A percentile compares a stretch with the other conserved stretches of the same genome.
Evolutionary conservation across 2,797 vertebrate genomes (phyloP).

Genomic region (Paramormyrops hopkinsi): DNA sequence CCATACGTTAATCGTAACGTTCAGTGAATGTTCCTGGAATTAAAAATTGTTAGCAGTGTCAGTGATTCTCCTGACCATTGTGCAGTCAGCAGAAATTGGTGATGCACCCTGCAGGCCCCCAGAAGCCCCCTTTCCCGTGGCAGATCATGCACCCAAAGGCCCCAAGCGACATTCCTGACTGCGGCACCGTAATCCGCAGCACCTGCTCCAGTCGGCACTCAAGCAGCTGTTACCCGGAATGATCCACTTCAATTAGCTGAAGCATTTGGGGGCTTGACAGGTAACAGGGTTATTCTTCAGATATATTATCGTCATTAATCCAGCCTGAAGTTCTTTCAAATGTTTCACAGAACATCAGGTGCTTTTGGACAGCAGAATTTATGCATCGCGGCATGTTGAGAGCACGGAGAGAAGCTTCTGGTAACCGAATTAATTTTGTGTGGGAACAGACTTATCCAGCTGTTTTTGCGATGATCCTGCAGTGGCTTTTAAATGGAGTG

Average conservation of each 20-base stretch:
- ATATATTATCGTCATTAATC: neutral
- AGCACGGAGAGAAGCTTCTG: neutral
- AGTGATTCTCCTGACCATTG: neutral
- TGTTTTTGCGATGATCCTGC: neutral
- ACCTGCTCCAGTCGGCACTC: neutral
- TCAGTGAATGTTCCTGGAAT: neutral
- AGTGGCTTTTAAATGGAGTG: neutral
- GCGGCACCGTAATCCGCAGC: neutral
- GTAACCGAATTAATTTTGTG: neutral
- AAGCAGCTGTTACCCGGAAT: neutral
- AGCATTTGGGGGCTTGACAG: constrained; percentile 5
- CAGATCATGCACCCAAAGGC: neutral
- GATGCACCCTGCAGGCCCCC: neutral
- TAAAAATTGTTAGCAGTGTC: neutral
- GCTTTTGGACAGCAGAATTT: neutral
- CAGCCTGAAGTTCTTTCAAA: neutral
- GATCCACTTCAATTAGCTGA: constrained; percentile 1
- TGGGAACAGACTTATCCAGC: neutral
- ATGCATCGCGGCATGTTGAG: neutral
- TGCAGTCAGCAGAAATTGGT: neutral
- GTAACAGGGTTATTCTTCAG: neutral
- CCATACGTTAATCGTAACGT: neutral
- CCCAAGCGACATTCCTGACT: neutral
- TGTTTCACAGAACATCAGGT: neutral
- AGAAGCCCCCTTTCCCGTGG: neutral